Conservation (phyloP, 2,888 invertebrate species). For the Drosophila nr. fundita region DNA sequence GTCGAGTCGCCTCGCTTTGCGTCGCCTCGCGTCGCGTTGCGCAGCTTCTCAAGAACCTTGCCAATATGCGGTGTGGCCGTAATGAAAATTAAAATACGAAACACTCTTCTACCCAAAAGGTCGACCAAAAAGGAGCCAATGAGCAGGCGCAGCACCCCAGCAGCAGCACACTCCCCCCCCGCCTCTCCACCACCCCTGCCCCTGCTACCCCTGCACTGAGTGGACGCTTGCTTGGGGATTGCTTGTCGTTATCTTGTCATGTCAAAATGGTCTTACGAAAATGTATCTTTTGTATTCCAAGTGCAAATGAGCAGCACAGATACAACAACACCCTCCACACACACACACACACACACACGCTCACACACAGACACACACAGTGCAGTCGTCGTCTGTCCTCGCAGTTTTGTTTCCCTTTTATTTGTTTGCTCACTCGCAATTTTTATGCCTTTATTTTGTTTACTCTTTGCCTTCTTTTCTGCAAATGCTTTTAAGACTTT, state of each 20-base stretch:
- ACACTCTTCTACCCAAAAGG: conserved; percentile 66
- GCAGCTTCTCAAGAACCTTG: conserved; percentile 77
- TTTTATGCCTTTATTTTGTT: conserved; percentile 81
- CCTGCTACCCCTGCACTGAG: not conserved
- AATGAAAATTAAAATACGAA: conserved; percentile 82
- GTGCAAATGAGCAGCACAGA: conserved; percentile 81
- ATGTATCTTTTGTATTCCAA: conserved; percentile 82
- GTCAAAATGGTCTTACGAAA: conserved; percentile 83
- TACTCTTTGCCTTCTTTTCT: conserved; percentile 76
- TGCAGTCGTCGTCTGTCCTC: conserved; percentile 16
- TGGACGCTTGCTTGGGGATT: conserved; percentile 63
- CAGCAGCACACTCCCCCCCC: conserved; percentile 37
- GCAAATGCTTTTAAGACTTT: conserved; percentile 82
- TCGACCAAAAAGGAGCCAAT: conserved; percentile 64
- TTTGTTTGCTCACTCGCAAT: conserved; percentile 81
- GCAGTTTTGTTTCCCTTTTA: conserved; percentile 66
- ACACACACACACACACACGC: not conserved
- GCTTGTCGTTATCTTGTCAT: conserved; percentile 84
- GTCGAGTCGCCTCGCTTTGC: not conserved
- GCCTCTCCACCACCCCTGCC: not conserved
- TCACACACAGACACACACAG: not conserved
- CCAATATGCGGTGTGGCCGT: conserved; percentile 61
- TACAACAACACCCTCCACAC: conserved; percentile 22
- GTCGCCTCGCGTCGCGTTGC: conserved; percentile 18
- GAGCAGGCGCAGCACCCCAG: conserved; percentile 57